Conservation (phyloP, 2,797 vertebrate species). For the Knipowitschia caucasica region DNA sequence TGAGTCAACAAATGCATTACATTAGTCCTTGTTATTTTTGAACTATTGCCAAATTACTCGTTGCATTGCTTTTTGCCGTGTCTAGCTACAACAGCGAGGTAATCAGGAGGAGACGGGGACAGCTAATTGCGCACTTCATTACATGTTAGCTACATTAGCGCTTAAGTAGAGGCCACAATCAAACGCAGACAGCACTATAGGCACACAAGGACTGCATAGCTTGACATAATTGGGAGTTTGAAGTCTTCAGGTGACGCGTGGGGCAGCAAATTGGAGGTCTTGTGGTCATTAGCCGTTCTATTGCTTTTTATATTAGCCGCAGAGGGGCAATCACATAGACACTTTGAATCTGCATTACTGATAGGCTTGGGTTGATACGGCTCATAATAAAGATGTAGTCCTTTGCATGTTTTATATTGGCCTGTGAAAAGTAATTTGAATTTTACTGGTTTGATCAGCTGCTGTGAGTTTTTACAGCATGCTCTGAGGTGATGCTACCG, state of each 20-base stretch:
- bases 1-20: constrained; percentile 40
- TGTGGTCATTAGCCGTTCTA: constrained; percentile 13
- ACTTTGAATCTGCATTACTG: not conserved
- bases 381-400: constrained; percentile 26
- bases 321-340: constrained; percentile 20
- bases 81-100: constrained; percentile 17
- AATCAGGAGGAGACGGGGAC: constrained; percentile 15
- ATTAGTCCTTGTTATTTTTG: constrained; percentile 25
- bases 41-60: constrained; percentile 25
- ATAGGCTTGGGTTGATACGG: constrained; percentile 15
- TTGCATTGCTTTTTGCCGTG: constrained; percentile 16
- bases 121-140: constrained; percentile 25
- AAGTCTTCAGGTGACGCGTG: constrained; percentile 13
- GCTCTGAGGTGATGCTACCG: constrained; percentile 39
- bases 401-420: constrained; percentile 23
- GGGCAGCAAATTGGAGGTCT: not conserved
- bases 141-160: constrained; percentile 15
- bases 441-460: constrained; percentile 36
- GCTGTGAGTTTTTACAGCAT: constrained; percentile 12
- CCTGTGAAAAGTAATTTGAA: constrained; percentile 58
- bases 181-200: not conserved
- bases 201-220: not conserved
- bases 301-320: constrained; percentile 18
- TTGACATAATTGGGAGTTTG: not conserved
- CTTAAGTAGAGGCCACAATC: constrained; percentile 4